phyloP scores from a whole-genome alignment of 53 echinoderm and acorn worm species.

The Actinopyga echinites region DNA sequence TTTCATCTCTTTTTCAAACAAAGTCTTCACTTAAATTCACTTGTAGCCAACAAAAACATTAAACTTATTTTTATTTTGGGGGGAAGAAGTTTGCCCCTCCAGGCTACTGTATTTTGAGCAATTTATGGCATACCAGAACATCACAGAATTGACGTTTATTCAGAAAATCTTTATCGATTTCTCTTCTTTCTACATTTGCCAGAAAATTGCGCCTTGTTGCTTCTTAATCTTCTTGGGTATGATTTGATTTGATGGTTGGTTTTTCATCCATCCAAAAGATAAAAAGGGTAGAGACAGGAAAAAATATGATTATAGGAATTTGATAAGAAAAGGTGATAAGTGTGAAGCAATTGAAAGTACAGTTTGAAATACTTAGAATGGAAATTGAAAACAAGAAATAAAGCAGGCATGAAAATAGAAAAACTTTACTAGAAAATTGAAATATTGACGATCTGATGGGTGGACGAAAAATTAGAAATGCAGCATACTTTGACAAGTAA shows the following conservation, averaged over 20 bases:
- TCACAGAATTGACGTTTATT: neutral
- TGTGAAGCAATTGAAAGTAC: neutral
- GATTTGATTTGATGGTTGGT: slow-evolving; percentile 20
- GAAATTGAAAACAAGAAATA: too few species aligned
- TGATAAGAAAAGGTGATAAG: slow-evolving; percentile 1
- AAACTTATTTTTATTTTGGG: neutral
- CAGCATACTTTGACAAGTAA: too few species aligned
- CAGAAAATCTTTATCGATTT: slow-evolving; percentile 5
- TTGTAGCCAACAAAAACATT: neutral
- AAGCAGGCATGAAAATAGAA: too few species aligned
- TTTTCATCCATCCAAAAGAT: neutral
- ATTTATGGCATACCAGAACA: neutral
- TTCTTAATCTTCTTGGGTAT: slow-evolving; percentile 11
- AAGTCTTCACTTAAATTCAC: neutral
- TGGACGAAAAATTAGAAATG: too few species aligned
- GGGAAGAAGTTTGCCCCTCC: neutral
- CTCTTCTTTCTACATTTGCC: neutral
- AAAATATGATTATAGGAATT: neutral
- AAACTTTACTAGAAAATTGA: too few species aligned
- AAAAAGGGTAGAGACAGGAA: neutral
- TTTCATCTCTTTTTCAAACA: neutral
- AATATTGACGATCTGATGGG: too few species aligned
- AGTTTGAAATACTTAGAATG: too few species aligned
- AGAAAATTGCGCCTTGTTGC: neutral
- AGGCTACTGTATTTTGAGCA: neutral